These are phyloP conservation scores for Helogale parvula DNA, from an alignment of 2,113 vertebrate genomes.

Conservation along the genomic window DNA sequence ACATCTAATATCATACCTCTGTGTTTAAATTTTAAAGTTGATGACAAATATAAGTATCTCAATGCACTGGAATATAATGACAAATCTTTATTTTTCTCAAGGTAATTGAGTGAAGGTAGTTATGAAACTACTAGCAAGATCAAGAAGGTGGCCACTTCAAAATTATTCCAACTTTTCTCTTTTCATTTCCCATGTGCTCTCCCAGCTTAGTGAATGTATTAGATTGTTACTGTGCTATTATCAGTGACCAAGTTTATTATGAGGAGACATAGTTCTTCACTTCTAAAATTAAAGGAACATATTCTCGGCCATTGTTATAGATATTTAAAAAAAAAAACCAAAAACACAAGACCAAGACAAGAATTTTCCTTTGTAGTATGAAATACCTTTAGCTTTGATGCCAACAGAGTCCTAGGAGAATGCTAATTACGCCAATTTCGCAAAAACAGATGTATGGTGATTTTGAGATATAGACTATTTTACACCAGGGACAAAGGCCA, in stretches of 20 bases:
- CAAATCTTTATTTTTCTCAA: not conserved
- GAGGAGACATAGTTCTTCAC: slow-evolving; percentile 23
- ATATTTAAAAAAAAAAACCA: not conserved
- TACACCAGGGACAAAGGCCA: slow-evolving; percentile 81
- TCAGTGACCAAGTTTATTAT: slow-evolving; percentile 58
- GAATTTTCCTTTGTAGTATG: slow-evolving; percentile 64
- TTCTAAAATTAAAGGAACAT: slow-evolving; percentile 23
- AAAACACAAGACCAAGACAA: slow-evolving; percentile 59
- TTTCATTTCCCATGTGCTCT: not conserved
- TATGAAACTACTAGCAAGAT: slow-evolving; percentile 30
- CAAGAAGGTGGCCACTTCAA: not conserved
- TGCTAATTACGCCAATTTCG: slow-evolving; percentile 83
- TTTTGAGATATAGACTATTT: slow-evolving; percentile 79
- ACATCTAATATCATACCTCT: not conserved
- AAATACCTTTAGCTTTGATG: slow-evolving; percentile 66
- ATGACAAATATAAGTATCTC: not conserved
- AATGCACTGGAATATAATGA: not conserved
- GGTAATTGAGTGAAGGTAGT: not conserved
- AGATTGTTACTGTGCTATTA: slow-evolving; percentile 6
- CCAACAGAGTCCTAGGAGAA: slow-evolving; percentile 80
- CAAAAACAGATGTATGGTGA: slow-evolving; percentile 81
- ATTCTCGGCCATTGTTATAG: slow-evolving; percentile 60
- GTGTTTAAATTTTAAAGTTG: not conserved
- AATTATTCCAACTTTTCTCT: slow-evolving; percentile 14
- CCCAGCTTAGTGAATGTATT: slow-evolving; percentile 28